Conservation (phyloP, 2,888 invertebrate genomes). For the Pseudeuparius sepicola region DNA sequence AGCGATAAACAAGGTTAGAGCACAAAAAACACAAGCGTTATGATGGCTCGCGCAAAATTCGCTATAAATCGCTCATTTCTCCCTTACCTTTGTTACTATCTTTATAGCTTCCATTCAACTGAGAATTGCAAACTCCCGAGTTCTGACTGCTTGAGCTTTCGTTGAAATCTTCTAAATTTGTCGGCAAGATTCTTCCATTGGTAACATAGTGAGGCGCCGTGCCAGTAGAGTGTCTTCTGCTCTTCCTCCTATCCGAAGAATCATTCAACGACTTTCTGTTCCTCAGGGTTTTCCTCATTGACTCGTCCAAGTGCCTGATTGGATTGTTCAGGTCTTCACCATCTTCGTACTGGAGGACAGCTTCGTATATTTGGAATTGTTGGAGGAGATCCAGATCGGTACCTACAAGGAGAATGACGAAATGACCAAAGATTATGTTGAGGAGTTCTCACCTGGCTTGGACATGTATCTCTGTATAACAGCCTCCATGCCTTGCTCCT, state of each 20-base stretch:
- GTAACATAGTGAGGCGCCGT: constrained; percentile 43
- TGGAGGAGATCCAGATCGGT: constrained; percentile 87
- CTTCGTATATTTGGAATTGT: constrained; percentile 92
- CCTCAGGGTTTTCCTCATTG: constrained; percentile 62
- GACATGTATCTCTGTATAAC: constrained; percentile 84
- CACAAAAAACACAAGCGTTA: constrained; percentile 12
- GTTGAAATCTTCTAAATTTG: constrained; percentile 39
- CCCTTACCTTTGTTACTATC: constrained; percentile 44
- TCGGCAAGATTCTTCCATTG: constrained; percentile 24
- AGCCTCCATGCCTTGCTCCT: constrained; percentile 86
- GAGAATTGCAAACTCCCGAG: constrained; percentile 43
- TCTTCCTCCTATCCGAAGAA: constrained; percentile 64
- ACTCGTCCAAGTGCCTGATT: constrained; percentile 54
- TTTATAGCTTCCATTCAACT: constrained; percentile 47
- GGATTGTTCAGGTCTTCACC: constrained; percentile 60
- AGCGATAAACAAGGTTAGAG: constrained; percentile 12
- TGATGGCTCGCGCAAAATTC: too few relatives aligned
- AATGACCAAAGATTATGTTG: too few relatives aligned
- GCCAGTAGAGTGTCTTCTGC: constrained; percentile 64
- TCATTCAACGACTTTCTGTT: constrained; percentile 53
- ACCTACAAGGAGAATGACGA: constrained; percentile 47
- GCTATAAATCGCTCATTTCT: neutral
- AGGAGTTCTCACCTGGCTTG: constrained; percentile 49
- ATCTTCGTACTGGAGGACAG: constrained; percentile 81
- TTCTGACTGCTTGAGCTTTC: constrained; percentile 53